Percentiles rank a stretch among this genome's conserved stretches.
Conservation (phyloP, 2,113 vertebrate species). For the Percopsis transmontana region DNA sequence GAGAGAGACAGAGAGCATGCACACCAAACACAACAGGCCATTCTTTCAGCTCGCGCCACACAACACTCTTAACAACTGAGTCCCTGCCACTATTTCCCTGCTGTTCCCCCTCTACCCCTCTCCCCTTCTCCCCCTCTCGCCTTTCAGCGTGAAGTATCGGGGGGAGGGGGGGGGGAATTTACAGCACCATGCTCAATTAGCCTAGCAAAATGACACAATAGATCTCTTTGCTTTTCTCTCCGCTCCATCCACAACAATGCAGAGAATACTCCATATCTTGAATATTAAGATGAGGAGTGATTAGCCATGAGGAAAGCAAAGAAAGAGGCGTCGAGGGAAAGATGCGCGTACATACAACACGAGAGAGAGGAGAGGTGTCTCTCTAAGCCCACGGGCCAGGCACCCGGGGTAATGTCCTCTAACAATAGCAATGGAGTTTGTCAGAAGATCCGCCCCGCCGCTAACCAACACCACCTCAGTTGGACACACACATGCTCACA, state of each 20-base stretch:
- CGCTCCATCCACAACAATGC: not conserved
- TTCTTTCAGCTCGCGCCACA: constrained; percentile 77
- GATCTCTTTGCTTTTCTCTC: constrained; percentile 14
- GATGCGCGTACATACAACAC: constrained; percentile 10
- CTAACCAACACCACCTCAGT: constrained; percentile 39
- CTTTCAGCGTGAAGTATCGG: constrained; percentile 52
- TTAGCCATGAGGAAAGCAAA: constrained; percentile 19
- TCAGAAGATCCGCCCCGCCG: constrained; percentile 59
- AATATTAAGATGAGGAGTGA: not conserved
- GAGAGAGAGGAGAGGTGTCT: constrained; percentile 41
- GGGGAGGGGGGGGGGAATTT: constrained; percentile 43
- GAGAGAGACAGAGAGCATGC: constrained; percentile 53
- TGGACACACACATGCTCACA: constrained; percentile 16
- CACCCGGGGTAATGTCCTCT: constrained; percentile 77
- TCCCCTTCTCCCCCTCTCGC: constrained; percentile 44
- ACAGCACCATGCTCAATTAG: constrained; percentile 58
- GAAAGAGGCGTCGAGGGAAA: constrained; percentile 15
- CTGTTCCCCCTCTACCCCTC: constrained; percentile 68
- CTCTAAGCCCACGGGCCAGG: constrained; percentile 42
- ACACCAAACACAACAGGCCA: constrained; percentile 84
- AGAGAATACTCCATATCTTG: too few relatives aligned
- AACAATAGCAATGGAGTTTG: constrained; percentile 47
- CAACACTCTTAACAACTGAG: constrained; percentile 79
- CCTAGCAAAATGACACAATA: constrained; percentile 37
- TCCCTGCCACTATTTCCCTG: constrained; percentile 71